These are phyloP conservation scores for Acanthochromis polyacanthus DNA, from an alignment of 2,113 vertebrate genomes.

Conservation along the genomic window DNA sequence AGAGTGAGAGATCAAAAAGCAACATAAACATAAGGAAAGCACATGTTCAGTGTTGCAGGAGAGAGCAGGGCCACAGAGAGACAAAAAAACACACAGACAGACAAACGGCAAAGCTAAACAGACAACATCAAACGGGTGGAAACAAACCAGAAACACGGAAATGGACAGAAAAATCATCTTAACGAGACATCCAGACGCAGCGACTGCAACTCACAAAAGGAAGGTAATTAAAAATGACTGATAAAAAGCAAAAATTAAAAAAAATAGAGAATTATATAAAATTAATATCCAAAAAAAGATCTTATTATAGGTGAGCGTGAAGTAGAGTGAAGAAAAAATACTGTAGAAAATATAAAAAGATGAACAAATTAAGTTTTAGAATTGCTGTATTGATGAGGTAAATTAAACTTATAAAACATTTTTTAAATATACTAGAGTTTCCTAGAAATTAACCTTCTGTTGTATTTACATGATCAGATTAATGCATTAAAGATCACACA, in stretches of 20 bases:
- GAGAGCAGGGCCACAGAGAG: conserved; percentile 28
- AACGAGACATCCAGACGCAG: conserved; percentile 28
- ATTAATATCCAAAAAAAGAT: too few species aligned
- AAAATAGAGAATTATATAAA: conserved; percentile 15
- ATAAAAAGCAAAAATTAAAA: conserved; percentile 9
- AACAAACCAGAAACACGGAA: conserved; percentile 43
- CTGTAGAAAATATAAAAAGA: conserved; percentile 7
- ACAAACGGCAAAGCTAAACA: conserved; percentile 48
- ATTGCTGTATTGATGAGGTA: too few species aligned
- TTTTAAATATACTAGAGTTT: too few species aligned
- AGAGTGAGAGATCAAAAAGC: conserved; percentile 44
- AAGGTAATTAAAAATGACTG: conserved; percentile 8
- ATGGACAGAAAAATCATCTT: conserved; percentile 19
- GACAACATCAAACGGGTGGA: conserved; percentile 48
- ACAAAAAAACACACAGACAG: conserved; percentile 16
- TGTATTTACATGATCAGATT: too few species aligned
- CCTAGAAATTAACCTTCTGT: too few species aligned
- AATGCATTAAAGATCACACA: too few species aligned
- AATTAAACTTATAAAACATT: too few species aligned
- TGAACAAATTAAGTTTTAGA: neutral
- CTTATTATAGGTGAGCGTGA: neutral
- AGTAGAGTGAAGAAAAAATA: neutral
- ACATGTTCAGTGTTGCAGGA: conserved; percentile 44
- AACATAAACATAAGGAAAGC: conserved; percentile 60
- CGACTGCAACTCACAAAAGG: conserved; percentile 9